These are phyloP conservation scores for Gymnothorax reevesii DNA, from an alignment of 2,797 vertebrate species.

Conservation along the genomic window DNA sequence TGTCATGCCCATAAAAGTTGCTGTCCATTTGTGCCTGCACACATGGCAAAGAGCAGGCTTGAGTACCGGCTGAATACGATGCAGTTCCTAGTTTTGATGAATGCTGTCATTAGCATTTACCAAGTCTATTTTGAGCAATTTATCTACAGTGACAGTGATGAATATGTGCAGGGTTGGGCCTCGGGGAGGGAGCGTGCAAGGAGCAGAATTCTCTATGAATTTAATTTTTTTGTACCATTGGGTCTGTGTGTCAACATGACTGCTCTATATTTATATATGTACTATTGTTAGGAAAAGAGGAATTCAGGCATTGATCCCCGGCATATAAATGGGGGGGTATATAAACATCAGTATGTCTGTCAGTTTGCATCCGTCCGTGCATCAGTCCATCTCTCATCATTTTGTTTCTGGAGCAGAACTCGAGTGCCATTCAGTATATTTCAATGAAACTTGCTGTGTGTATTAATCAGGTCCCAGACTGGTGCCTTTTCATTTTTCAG, in stretches of 20 bases:
- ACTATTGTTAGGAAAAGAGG: not conserved
- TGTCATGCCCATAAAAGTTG: conserved; percentile 12
- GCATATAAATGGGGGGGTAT: too few species aligned
- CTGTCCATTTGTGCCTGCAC: not conserved
- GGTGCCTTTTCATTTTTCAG: too few species aligned
- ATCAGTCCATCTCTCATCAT: too few species aligned
- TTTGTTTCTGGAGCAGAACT: too few species aligned
- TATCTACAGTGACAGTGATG: conserved; percentile 31
- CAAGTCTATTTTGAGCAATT: conserved; percentile 26
- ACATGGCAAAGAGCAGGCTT: conserved; percentile 7
- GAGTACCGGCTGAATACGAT: conserved; percentile 20
- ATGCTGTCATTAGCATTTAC: conserved; percentile 34
- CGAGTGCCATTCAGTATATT: too few species aligned
- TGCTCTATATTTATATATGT: not conserved
- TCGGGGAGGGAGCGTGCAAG: not conserved
- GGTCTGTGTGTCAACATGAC: not conserved
- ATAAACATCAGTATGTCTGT: too few species aligned
- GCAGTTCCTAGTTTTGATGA: conserved; percentile 28
- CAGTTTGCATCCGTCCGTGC: too few species aligned
- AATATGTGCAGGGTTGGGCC: not conserved
- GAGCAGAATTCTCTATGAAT: not conserved
- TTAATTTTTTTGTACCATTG: not conserved
- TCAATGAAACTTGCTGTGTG: too few species aligned
- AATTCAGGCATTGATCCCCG: not conserved
- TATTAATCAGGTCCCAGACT: too few species aligned